Base-by-base conservation (phyloP, 1,140 invertebrate species). In the Tetragonula clypearis region DNA sequence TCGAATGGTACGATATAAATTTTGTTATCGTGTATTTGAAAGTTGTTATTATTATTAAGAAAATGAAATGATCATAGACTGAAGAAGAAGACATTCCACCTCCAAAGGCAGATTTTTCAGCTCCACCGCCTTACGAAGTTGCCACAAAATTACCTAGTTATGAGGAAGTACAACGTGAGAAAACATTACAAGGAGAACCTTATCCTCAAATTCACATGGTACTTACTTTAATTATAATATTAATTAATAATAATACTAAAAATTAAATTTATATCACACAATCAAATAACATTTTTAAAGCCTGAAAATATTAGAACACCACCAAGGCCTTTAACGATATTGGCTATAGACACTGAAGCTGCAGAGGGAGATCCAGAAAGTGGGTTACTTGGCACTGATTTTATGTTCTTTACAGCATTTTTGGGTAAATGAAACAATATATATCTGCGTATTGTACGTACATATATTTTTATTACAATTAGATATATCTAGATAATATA, bases 381-480 rank as follows among this genome's bases (percentile, higher is more conserved):
- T 92, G 96, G 96, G 91, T 94, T 98, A 79, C 96, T 98, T 19
- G 98, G 98, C 69, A 98, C 97, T 65, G 98, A 98, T 94, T 97
- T 98, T 87, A 98, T 98, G 96, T 98, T 98, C 93, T 96, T 98
- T 86, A 97, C 97, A 82, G 97, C 97, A 56, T 98, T 98, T 94
- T 96, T 98, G 92, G 96, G 97, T 98, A 95, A 95, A 92, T 62
- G 41, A 4, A 62, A n/a, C 21, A 62, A 62, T 62, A 62, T 62
- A 62, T 62, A n/a, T 23, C 3, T 62, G 23, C 9, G 14, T 62
- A n/a, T 62, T 62, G n/a, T 82, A 26, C 9, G 41, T 49, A 49
- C 41, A 11, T 71, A 41, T 62, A 35, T 41, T 71, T 15, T 23
- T 73, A n/a, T 92, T 93, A 73, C 92, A 97, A 97, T 98, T 93